Conservation (phyloP, 1,140 invertebrate genomes). For the Thaumetopoea pityocampa region DNA sequence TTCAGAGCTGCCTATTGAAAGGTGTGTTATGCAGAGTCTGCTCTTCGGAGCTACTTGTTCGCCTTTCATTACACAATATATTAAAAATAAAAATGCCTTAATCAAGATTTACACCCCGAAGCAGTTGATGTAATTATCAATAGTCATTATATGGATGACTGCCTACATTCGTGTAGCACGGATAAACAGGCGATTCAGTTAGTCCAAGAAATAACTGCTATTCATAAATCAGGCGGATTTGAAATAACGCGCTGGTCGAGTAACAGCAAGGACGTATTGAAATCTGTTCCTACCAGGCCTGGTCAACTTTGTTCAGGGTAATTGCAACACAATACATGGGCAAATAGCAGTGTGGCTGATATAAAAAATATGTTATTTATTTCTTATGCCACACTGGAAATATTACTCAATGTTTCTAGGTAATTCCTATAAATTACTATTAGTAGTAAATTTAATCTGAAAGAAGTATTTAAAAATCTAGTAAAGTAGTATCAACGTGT, state of each 20-base stretch:
- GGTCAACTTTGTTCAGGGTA: background rate
- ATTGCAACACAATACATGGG: too few relatives aligned
- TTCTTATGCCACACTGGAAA: too few relatives aligned
- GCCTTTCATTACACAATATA: constrained; percentile 20
- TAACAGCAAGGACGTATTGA: constrained; percentile 11
- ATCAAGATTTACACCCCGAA: constrained; percentile 21
- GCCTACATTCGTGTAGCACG: constrained; percentile 27
- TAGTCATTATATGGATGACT: constrained; percentile 59
- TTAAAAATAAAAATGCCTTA: constrained; percentile 29
- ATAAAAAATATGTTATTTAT: too few relatives aligned
- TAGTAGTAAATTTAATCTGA: too few relatives aligned
- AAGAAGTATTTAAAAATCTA: too few relatives aligned
- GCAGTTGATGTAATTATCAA: constrained; percentile 33
- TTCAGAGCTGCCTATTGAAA: constrained; percentile 1
- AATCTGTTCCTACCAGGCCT: background rate
- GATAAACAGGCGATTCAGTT: constrained; percentile 14
- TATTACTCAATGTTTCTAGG: too few relatives aligned
- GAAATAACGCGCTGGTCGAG: constrained; percentile 22
- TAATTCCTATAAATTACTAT: too few relatives aligned
- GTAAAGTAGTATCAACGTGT: too few relatives aligned
- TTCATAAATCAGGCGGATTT: constrained; percentile 21
- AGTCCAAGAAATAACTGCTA: constrained; percentile 15
- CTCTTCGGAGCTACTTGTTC: constrained; percentile 25
- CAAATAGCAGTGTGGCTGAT: too few relatives aligned
- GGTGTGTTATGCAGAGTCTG: constrained; percentile 19